phyloP scores from a whole-genome alignment of 1,140 invertebrate genomes.

The Venturia canescens region DNA sequence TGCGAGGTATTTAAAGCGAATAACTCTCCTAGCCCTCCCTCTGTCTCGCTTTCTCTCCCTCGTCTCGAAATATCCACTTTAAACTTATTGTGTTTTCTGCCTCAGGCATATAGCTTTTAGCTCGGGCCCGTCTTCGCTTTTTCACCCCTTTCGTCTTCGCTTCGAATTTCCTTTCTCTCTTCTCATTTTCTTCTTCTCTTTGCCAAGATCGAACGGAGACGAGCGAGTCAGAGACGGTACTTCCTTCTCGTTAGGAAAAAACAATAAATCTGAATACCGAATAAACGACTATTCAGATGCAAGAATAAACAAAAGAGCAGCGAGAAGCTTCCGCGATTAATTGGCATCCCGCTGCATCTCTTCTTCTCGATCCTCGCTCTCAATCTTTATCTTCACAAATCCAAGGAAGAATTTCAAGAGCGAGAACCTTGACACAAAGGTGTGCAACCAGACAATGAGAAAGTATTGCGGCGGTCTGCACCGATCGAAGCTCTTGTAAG shows the following conservation, averaged over 20 bases:
- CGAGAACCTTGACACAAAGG: constrained; percentile 27
- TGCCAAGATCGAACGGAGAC: constrained; percentile 28
- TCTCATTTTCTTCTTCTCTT: background rate
- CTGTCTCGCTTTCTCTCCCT: background rate
- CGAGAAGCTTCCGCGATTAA: constrained; percentile 28
- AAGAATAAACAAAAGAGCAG: constrained; percentile 9
- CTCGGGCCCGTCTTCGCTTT: constrained; percentile 6
- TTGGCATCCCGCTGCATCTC: constrained; percentile 12
- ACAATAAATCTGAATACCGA: constrained; percentile 4
- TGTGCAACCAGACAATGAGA: background rate
- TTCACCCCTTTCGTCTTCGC: background rate
- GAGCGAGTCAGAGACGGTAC: constrained; percentile 2
- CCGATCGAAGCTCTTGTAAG: background rate
- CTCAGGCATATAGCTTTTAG: constrained; percentile 20
- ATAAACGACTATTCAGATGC: background rate
- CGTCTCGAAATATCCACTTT: constrained; percentile 47
- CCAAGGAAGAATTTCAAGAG: background rate
- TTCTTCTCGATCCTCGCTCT: constrained; percentile 27
- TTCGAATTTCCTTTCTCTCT: background rate
- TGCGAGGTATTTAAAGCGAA: constrained; percentile 49
- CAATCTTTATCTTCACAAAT: background rate
- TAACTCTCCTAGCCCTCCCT: constrained; percentile 27
- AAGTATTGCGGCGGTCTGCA: background rate
- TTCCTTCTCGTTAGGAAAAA: constrained; percentile 12
- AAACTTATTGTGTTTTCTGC: constrained; percentile 44